These are phyloP conservation scores for Gadus chalcogrammus DNA, from an alignment of 2,113 vertebrate species.

Conservation along the genomic window DNA sequence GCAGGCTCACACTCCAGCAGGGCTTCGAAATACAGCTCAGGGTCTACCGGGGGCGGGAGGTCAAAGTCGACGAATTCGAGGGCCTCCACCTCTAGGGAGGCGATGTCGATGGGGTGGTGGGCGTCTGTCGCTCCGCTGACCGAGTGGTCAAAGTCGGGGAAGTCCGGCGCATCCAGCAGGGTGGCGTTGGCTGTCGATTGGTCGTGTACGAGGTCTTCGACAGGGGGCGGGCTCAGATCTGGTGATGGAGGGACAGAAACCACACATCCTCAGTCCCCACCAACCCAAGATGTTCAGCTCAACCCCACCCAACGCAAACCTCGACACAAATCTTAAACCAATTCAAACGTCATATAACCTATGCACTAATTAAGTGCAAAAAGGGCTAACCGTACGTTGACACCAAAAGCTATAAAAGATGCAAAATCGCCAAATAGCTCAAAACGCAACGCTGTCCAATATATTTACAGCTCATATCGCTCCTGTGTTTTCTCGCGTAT, in stretches of 20 bases:
- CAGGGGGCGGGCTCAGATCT: slow-evolving; percentile 11
- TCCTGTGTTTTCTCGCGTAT: too few species aligned
- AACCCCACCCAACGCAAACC: background rate
- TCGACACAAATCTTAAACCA: too few species aligned
- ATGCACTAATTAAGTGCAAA: too few species aligned
- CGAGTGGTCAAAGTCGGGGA: slow-evolving; percentile 59
- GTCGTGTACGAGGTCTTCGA: slow-evolving; percentile 18
- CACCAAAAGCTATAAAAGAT: too few species aligned
- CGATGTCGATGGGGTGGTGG: slow-evolving; percentile 44
- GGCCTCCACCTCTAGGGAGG: slow-evolving; percentile 48
- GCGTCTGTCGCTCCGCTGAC: slow-evolving; percentile 41
- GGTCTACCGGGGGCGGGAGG: slow-evolving; percentile 12
- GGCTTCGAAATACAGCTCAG: slow-evolving; percentile 3
- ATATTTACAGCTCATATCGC: too few species aligned
- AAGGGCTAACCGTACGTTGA: too few species aligned
- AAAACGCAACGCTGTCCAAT: too few species aligned
- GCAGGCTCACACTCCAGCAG: slow-evolving; percentile 16
- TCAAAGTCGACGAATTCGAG: slow-evolving; percentile 29
- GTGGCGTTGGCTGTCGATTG: slow-evolving; percentile 5
- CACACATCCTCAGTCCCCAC: slow-evolving; percentile 22
- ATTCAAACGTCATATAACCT: too few species aligned
- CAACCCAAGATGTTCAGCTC: slow-evolving; percentile 23
- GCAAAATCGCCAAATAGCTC: too few species aligned
- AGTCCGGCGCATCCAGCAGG: slow-evolving; percentile 52
- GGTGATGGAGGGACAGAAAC: slow-evolving; percentile 28